phyloP scores from a whole-genome alignment of 1,140 invertebrate species.

The Aphaenogaster ashmeadi region DNA sequence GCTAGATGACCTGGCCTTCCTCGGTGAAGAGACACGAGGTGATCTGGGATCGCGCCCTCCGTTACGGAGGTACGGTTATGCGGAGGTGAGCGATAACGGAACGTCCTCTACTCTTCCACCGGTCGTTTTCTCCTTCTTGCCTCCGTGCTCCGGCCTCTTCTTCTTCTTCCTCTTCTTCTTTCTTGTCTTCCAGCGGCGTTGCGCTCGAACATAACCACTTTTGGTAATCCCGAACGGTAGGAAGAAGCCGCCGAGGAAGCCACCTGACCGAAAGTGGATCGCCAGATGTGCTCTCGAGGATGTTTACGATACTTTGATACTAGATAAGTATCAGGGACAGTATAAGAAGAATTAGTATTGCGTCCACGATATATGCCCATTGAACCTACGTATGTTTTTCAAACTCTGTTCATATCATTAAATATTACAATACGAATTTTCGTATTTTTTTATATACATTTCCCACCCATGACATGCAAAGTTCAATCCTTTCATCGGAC shows the following conservation, averaged over 20 bases:
- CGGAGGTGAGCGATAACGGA: conserved; percentile 81
- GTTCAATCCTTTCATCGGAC: background rate
- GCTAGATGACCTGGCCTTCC: conserved; percentile 80
- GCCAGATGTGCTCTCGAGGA: conserved; percentile 18
- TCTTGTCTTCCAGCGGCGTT: conserved; percentile 44
- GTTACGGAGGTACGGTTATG: conserved; percentile 82
- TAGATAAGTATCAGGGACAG: background rate
- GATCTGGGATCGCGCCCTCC: conserved; percentile 83
- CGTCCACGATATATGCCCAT: background rate
- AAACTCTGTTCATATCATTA: background rate
- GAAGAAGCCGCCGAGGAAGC: background rate
- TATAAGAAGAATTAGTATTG: background rate
- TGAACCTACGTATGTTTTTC: background rate
- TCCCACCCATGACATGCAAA: background rate
- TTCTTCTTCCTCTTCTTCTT: conserved; percentile 66
- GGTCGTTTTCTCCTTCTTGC: conserved; percentile 59
- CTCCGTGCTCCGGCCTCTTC: background rate
- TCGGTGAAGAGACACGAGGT: conserved; percentile 77
- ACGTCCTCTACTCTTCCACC: conserved; percentile 76
- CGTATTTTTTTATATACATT: background rate
- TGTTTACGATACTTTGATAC: conserved; percentile 33
- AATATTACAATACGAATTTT: background rate
- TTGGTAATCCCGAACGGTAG: conserved; percentile 69
- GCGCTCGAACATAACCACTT: conserved; percentile 65
- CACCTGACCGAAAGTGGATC: conserved; percentile 42